A percentile compares a stretch with the other conserved stretches of the same genome.
These are phyloP conservation scores for Crematogaster levior DNA, from an alignment of 2,888 invertebrate genomes.

Conservation along the genomic window DNA sequence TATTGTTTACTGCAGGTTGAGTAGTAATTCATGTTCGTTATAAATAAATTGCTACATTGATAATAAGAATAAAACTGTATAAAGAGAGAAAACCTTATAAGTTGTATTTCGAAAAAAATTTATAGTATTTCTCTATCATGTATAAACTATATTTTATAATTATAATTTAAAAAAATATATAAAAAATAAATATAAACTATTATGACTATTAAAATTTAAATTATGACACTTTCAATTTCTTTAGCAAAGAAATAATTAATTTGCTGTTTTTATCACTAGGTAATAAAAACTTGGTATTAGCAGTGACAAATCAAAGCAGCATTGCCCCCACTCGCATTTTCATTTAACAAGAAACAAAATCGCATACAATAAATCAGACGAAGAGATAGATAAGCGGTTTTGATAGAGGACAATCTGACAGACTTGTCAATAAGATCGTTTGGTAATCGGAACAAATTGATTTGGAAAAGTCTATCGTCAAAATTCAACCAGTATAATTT, in stretches of 20 bases:
- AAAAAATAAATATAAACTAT: too few species aligned
- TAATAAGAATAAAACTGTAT: neutral
- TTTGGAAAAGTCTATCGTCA: conserved; percentile 28
- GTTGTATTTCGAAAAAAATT: neutral
- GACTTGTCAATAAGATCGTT: conserved; percentile 49
- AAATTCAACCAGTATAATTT: conserved; percentile 37
- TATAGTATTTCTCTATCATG: neutral
- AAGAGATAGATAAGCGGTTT: conserved; percentile 51
- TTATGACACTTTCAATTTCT: neutral
- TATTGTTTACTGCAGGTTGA: neutral
- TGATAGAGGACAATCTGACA: conserved; percentile 68
- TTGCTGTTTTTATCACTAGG: neutral
- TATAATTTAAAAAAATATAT: too few species aligned
- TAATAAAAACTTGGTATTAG: neutral
- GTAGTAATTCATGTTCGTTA: neutral
- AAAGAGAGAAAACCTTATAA: neutral
- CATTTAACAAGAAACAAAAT: conserved; percentile 40
- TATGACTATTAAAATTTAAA: neutral
- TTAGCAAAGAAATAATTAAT: neutral
- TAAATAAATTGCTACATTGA: neutral
- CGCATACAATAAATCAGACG: conserved; percentile 18
- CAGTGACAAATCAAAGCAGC: conserved; percentile 7
- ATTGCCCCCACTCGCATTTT: conserved; percentile 38
- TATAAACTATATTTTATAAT: neutral
- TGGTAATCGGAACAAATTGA: conserved; percentile 33